Conservation (phyloP, 2,797 vertebrate genomes). For the Helostoma temminkii region DNA sequence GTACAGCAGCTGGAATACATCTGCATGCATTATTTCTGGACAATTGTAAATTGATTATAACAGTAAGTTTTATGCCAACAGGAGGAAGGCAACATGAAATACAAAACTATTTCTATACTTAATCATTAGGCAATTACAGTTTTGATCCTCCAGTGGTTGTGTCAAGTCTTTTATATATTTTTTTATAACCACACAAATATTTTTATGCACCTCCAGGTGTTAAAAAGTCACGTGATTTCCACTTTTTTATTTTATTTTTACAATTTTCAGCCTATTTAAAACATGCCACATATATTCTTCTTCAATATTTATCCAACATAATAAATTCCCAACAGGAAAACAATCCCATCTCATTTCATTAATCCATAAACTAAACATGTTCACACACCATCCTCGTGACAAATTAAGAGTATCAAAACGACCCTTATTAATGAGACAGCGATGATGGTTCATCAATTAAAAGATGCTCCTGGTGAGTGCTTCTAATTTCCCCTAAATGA, state of each 20-base stretch:
- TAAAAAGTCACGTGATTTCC: background rate
- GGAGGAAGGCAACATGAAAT: background rate
- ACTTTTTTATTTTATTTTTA: background rate
- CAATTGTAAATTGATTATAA: constrained; percentile 12
- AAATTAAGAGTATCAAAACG: constrained; percentile 79
- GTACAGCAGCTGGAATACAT: constrained; percentile 65
- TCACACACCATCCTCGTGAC: constrained; percentile 57
- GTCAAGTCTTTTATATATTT: background rate
- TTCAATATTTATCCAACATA: constrained; percentile 24
- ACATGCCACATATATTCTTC: background rate
- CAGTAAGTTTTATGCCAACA: background rate
- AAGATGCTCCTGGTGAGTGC: constrained; percentile 84
- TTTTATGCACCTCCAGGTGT: background rate
- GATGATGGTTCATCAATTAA: constrained; percentile 85
- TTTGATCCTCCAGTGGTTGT: background rate
- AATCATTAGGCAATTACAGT: background rate
- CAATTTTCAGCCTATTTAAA: constrained; percentile 4
- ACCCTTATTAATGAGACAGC: constrained; percentile 76
- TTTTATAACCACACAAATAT: background rate
- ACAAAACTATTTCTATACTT: background rate
- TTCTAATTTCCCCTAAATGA: constrained; percentile 87
- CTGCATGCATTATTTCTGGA: constrained; percentile 54
- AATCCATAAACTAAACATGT: constrained; percentile 55
- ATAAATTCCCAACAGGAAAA: constrained; percentile 15
- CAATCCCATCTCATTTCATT: constrained; percentile 19